phyloP scores from a whole-genome alignment of 2,888 invertebrate genomes.

The Spilarctia lutea region DNA sequence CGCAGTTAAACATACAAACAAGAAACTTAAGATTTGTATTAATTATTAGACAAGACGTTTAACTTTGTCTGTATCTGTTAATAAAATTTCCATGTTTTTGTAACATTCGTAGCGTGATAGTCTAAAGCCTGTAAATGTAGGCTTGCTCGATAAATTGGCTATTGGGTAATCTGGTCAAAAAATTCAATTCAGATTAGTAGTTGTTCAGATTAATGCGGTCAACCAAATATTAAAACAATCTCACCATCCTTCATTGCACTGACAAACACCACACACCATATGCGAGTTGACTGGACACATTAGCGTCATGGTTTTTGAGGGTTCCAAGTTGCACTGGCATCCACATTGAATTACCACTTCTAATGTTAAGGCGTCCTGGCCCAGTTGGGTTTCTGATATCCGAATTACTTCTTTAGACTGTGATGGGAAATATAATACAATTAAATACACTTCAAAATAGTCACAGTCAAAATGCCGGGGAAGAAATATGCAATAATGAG shows the following conservation, averaged over 20 bases:
- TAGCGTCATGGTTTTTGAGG: constrained; percentile 61
- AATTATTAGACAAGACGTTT: too few species aligned
- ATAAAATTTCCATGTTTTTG: too few species aligned
- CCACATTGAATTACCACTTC: constrained; percentile 92
- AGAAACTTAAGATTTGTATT: neutral
- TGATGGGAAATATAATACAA: neutral
- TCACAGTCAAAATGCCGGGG: too few species aligned
- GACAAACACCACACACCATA: constrained; percentile 88
- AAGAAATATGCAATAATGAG: too few species aligned
- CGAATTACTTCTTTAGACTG: constrained; percentile 81
- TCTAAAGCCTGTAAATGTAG: too few species aligned
- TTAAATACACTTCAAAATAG: neutral
- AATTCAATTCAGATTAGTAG: too few species aligned
- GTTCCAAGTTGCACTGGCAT: constrained; percentile 87
- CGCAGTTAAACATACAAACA: neutral
- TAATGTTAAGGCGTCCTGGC: constrained; percentile 89
- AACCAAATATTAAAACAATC: constrained; percentile 33
- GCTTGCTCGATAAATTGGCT: too few species aligned
- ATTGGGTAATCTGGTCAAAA: too few species aligned
- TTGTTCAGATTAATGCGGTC: too few species aligned
- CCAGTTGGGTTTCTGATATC: constrained; percentile 92
- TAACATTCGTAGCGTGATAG: too few species aligned
- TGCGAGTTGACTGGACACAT: constrained; percentile 84
- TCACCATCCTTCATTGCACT: constrained; percentile 88
- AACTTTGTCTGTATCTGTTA: too few species aligned